Evolutionary conservation across 2,797 vertebrate genomes (phyloP).

Genomic region (Ctenosaura bakeri): DNA sequence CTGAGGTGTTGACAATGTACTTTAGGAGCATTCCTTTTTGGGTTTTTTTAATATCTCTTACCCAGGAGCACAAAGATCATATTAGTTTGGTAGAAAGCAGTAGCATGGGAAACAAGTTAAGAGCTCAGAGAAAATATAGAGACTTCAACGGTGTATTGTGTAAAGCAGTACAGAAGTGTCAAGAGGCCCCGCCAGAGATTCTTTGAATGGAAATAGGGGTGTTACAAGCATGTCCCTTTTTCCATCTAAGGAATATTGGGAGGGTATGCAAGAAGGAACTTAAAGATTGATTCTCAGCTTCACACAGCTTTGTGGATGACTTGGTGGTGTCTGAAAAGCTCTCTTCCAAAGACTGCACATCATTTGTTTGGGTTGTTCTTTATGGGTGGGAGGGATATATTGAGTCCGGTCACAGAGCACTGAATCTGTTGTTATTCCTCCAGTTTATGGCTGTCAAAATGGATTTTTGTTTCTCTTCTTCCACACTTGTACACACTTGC

Average conservation of each 20-base stretch:
- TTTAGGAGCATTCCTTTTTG: background rate
- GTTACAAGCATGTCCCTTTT: background rate
- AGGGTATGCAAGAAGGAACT: background rate
- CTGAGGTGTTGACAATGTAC: background rate
- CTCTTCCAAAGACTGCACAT: slow-evolving; percentile 56
- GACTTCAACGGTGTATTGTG: background rate
- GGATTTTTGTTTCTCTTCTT: slow-evolving; percentile 40
- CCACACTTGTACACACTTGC: slow-evolving; percentile 51
- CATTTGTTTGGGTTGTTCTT: slow-evolving; percentile 49
- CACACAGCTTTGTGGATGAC: slow-evolving; percentile 63
- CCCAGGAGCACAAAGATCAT: background rate
- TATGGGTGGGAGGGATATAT: slow-evolving; percentile 13
- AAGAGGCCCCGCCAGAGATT: background rate
- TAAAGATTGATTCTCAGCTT: slow-evolving; percentile 13
- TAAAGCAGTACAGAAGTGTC: background rate
- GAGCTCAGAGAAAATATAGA: background rate
- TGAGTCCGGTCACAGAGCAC: background rate
- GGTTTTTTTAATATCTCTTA: background rate
- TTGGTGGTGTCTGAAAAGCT: slow-evolving; percentile 58
- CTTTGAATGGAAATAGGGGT: background rate
- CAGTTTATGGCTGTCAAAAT: slow-evolving; percentile 18
- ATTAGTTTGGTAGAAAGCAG: background rate
- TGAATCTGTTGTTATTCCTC: no score
- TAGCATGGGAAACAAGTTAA: background rate
- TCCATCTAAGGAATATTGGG: background rate